Conservation (phyloP, 2,113 vertebrate genomes). For the Galbula dea region DNA sequence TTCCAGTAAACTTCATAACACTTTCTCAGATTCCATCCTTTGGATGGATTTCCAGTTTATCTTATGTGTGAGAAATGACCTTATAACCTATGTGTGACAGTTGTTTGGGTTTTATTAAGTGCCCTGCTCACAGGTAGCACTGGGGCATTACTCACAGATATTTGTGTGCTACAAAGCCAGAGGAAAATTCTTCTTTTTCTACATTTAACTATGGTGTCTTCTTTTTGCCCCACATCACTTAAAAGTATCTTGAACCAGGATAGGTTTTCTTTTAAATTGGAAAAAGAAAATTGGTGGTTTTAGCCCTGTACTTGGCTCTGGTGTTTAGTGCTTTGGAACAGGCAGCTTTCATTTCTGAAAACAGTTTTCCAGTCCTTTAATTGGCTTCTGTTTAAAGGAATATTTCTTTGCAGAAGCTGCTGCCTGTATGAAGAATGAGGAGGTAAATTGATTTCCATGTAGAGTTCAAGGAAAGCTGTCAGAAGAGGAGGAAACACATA, state of each 20-base stretch:
- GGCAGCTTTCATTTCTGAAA: conserved; percentile 10
- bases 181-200: conserved; percentile 71
- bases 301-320: neutral
- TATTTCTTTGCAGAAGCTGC: conserved; percentile 1
- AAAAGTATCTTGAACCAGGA: conserved; percentile 1
- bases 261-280: neutral
- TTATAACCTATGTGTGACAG: conserved; percentile 76
- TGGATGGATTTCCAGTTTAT: conserved; percentile 73
- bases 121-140: conserved; percentile 54
- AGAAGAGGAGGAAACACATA: neutral
- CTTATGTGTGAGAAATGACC: conserved; percentile 76
- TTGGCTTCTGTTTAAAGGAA: neutral
- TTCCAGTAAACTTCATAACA: conserved; percentile 66
- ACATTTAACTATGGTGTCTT: conserved; percentile 53
- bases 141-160: conserved; percentile 71
- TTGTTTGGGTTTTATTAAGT: conserved; percentile 78
- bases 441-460: conserved; percentile 19
- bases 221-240: conserved; percentile 47
- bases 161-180: conserved; percentile 52
- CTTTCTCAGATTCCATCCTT: conserved; percentile 57
- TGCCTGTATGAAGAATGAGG: neutral
- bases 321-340: neutral
- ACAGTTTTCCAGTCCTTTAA: neutral
- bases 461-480: conserved; percentile 16
- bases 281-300: neutral